Percentiles rank a stretch among this genome's conserved stretches.
phyloP scores from a whole-genome alignment of 2,888 invertebrate genomes.

The Macrophya alboannulata region DNA sequence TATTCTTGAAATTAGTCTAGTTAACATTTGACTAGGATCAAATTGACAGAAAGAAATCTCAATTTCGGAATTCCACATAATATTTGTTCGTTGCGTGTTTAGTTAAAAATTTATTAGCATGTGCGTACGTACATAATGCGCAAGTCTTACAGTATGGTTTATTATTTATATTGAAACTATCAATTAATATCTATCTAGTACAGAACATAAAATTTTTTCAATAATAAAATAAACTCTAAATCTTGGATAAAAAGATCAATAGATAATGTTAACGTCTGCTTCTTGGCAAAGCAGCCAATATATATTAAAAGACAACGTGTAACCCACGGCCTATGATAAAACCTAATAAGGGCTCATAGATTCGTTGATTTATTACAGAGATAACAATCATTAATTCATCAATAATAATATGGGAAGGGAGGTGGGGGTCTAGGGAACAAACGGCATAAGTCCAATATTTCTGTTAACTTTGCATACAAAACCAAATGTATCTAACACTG shows the following conservation, averaged over 20 bases:
- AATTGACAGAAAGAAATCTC: slow-evolving; percentile 15
- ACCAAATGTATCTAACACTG: slow-evolving; percentile 27
- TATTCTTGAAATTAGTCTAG: slow-evolving; percentile 47
- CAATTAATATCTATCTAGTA: slow-evolving; percentile 61
- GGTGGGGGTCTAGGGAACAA: slow-evolving; percentile 37
- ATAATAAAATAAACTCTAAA: slow-evolving; percentile 77
- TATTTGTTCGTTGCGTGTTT: slow-evolving; percentile 48
- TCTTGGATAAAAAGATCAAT: slow-evolving; percentile 74
- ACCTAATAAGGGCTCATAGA: slow-evolving; percentile 63
- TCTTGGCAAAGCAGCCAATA: slow-evolving; percentile 59
- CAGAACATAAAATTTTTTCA: slow-evolving; percentile 67
- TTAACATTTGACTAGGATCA: slow-evolving; percentile 48
- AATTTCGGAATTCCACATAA: slow-evolving; percentile 24
- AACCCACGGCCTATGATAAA: slow-evolving; percentile 60
- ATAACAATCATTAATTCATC: slow-evolving; percentile 64
- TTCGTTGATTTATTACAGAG: slow-evolving; percentile 62
- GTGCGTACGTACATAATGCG: slow-evolving; percentile 65
- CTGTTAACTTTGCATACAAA: slow-evolving; percentile 56
- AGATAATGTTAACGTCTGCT: slow-evolving; percentile 58
- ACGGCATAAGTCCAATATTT: slow-evolving; percentile 46
- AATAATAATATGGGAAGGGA: slow-evolving; percentile 62
- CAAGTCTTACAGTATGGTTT: slow-evolving; percentile 53
- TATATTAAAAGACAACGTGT: slow-evolving; percentile 52
- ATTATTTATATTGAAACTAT: slow-evolving; percentile 58
- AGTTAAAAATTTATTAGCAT: slow-evolving; percentile 69